These are phyloP conservation scores for Tetanocera ferruginea DNA, from an alignment of 2,888 invertebrate genomes.

Conservation along the genomic window DNA sequence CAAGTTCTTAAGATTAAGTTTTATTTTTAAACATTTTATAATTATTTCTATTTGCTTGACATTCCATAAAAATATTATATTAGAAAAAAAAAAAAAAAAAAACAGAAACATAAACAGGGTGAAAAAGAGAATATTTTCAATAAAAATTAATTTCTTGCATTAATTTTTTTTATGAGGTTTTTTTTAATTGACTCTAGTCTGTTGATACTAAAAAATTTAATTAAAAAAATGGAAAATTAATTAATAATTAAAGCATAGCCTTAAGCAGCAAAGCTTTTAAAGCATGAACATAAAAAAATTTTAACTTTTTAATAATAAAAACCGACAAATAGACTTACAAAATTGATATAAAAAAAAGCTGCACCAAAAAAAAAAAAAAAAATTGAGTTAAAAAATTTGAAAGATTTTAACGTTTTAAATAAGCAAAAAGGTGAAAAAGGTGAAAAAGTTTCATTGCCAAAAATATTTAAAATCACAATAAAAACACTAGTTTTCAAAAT, in stretches of 20 bases:
- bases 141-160: background rate
- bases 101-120: background rate
- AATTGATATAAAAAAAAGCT: no score
- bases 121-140: background rate
- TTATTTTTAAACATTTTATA: background rate
- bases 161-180: background rate
- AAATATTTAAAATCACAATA: no score
- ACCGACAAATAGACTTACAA: no score
- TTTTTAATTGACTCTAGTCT: conserved; percentile 24
- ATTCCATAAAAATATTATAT: background rate
- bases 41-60: conserved; percentile 2
- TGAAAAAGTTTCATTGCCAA: no score
- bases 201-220: conserved; percentile 2
- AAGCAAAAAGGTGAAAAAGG: no score
- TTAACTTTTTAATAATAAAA: background rate
- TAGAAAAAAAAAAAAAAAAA: background rate
- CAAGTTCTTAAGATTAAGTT: background rate
- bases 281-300: background rate
- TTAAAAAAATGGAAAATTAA: background rate
- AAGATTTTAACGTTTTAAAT: background rate
- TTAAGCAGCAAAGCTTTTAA: background rate
- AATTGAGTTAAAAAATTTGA: background rate
- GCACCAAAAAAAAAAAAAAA: background rate
- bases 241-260: background rate
- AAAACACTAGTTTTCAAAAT: no score